Evolutionary conservation across 2,888 invertebrate genomes (phyloP), one percentile per base, ranked within the genome.

Genomic region (Pristionchus fissidentatus): DNA sequence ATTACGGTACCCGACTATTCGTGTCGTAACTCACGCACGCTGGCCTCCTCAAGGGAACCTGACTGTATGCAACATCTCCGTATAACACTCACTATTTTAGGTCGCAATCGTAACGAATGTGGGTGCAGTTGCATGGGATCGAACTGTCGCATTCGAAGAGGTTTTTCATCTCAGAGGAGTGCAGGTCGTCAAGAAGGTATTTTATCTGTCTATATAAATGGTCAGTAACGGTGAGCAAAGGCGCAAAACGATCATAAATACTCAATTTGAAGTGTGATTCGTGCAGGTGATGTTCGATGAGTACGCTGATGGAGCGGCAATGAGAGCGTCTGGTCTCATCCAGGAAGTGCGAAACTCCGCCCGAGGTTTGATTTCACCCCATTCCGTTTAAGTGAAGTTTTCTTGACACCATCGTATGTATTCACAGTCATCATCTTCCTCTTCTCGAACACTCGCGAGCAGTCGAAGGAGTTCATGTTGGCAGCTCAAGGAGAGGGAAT

Each of bases 401-500:
- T n/a, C n/a, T n/a, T n/a, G n/a, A n/a, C n/a, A n/a, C n/a, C n/a
- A n/a, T n/a, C n/a, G n/a, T n/a, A n/a, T n/a, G n/a, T n/a, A n/a
- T n/a, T n/a, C n/a, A 84, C 84, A 91, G 91, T 92, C 10, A 87
- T 92, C 0, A 88, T 91, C 46, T 90, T 91, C 84, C 86, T 90
- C 29, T 91, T 91, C 84, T 91, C 91, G 1, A 88, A 90, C 10
- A 91, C 91, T 10, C 88, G 91, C 38, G 91, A 91, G 26, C 88
- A 90, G 86, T 86, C 89, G 22, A 90, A 89, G 84, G 90, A 91
- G 80, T 90, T 91, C 85, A 91, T 91, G 91, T 86, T 88, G 70
- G n/a, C 86, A 85, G 41, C 83, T 81, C 10, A 83, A 86, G 29
- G n/a, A n/a, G 43, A 77, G n/a, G 55, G 43, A 29, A 85, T 90